These are phyloP conservation scores for Chaunax sp. DNA, from an alignment of 2,797 vertebrate genomes.

Conservation along the genomic window DNA sequence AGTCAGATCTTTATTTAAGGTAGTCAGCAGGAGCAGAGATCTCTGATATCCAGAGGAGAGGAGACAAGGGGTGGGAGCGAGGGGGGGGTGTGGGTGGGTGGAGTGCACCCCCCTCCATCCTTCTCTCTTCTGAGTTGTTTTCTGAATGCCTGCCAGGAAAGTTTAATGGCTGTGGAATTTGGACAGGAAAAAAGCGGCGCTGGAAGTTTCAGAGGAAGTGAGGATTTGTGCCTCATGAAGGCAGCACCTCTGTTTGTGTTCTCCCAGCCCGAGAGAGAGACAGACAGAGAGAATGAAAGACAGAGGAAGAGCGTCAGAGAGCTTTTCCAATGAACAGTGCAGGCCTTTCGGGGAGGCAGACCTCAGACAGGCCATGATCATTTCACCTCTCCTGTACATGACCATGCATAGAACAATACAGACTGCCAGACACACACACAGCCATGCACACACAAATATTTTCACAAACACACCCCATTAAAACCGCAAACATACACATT, in stretches of 20 bases:
- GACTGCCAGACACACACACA: slow-evolving; percentile 53
- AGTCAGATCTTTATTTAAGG: slow-evolving; percentile 87
- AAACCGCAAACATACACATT: slow-evolving; percentile 6
- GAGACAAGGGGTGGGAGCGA: slow-evolving; percentile 53
- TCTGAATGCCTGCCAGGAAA: slow-evolving; percentile 92
- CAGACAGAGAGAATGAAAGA: slow-evolving; percentile 43
- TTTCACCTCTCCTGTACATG: slow-evolving; percentile 67
- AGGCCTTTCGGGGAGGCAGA: slow-evolving; percentile 71
- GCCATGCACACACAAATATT: background rate
- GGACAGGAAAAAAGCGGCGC: slow-evolving; percentile 89
- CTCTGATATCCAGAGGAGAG: slow-evolving; percentile 84
- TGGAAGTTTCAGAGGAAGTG: slow-evolving; percentile 94
- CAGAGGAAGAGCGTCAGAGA: slow-evolving; percentile 83
- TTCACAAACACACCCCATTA: slow-evolving; percentile 13
- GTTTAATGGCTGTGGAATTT: slow-evolving; percentile 97
- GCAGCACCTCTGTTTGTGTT: slow-evolving; percentile 90
- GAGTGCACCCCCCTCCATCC: slow-evolving; percentile 20
- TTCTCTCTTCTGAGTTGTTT: slow-evolving; percentile 82
- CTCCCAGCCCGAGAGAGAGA: slow-evolving; percentile 75
- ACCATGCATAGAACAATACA: slow-evolving; percentile 65
- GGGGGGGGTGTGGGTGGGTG: slow-evolving; percentile 13
- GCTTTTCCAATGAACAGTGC: slow-evolving; percentile 82
- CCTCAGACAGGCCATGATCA: slow-evolving; percentile 76
- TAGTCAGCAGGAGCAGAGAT: slow-evolving; percentile 77
- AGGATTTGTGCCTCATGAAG: slow-evolving; percentile 88